These are phyloP conservation scores for Lepus europaeus DNA, from an alignment of 2,113 vertebrate genomes.

Conservation along the genomic window DNA sequence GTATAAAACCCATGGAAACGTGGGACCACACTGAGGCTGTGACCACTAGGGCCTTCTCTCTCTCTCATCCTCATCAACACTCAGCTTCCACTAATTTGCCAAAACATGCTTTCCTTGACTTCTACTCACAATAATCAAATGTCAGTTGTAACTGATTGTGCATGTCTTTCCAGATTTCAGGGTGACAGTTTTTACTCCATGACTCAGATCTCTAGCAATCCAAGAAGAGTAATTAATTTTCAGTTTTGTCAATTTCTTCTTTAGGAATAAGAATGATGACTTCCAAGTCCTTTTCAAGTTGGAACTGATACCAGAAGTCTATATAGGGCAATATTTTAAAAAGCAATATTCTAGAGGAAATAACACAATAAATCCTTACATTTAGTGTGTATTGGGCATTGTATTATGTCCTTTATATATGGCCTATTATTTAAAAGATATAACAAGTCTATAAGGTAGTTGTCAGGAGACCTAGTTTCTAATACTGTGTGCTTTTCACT, in stretches of 20 bases:
- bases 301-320: neutral
- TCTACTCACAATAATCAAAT: neutral
- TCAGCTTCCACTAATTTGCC: neutral
- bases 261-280: neutral
- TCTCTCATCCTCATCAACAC: neutral
- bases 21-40: neutral
- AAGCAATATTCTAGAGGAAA: conserved; percentile 34
- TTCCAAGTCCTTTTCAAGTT: neutral
- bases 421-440: neutral
- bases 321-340: conserved; percentile 8
- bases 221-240: conserved; percentile 1
- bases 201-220: neutral
- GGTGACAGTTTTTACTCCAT: neutral
- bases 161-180: neutral
- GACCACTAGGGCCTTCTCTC: neutral
- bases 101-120: neutral
- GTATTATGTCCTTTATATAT: neutral
- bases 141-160: neutral
- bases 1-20: neutral
- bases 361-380: neutral
- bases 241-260: neutral
- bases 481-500: neutral
- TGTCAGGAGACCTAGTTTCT: neutral
- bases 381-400: neutral
- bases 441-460: neutral